Conservation (phyloP, 2,113 vertebrate species). For the Corvus cornix region DNA sequence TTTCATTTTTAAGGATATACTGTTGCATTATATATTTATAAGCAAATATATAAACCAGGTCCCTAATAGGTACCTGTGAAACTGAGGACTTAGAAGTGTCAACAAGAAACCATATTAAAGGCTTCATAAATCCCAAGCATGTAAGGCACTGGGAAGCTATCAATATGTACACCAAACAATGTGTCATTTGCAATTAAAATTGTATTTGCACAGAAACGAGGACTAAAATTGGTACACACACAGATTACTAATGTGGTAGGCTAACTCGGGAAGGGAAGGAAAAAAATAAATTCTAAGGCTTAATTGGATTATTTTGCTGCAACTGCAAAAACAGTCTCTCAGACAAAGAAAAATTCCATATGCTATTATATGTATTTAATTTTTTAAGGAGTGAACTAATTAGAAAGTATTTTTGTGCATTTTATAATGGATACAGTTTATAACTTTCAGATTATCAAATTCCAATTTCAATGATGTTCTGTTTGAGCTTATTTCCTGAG, state of each 20-base stretch:
- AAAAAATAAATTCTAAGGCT: not conserved
- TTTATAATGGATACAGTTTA: not conserved
- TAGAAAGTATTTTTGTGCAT: not conserved
- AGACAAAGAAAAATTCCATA: not conserved
- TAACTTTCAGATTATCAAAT: not conserved
- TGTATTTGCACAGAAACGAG: not conserved
- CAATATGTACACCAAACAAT: not conserved
- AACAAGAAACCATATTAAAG: not conserved
- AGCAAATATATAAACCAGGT: not conserved
- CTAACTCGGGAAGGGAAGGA: not conserved
- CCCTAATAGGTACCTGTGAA: not conserved
- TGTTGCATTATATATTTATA: not conserved
- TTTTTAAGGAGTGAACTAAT: not conserved
- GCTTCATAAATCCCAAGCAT: not conserved
- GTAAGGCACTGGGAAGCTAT: not conserved
- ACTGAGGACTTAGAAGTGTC: not conserved
- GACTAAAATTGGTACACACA: not conserved
- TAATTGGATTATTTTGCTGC: not conserved
- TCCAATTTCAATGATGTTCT: not conserved
- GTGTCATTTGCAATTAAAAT: not conserved
- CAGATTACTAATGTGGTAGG: not conserved
- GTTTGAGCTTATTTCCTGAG: not conserved
- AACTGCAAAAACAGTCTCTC: not conserved
- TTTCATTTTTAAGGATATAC: not conserved
- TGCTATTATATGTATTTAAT: not conserved